Base-by-base conservation (phyloP, 2,888 invertebrate species). In the Callinectes sapidus region DNA sequence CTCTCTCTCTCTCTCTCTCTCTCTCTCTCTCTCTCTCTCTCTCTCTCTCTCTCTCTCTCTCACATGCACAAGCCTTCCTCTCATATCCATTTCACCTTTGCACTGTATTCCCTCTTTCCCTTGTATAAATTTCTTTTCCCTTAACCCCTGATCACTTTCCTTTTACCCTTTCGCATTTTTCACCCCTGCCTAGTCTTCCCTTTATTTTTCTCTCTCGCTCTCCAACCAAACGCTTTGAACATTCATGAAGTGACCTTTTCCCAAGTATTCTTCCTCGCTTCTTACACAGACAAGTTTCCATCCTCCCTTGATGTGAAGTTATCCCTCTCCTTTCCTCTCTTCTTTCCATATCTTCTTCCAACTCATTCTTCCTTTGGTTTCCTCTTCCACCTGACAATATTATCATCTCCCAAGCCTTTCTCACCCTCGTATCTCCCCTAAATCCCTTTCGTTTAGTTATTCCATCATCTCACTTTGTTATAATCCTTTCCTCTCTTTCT, bases 1-100 rank as follows among this genome's bases (percentile, higher is more conserved):
- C 32, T 89, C 89, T 89, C 61, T 61, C 61, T 61, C 61, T 89
- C 89, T 61, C 32, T 89, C 89, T 32, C 28, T 89, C 89, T 89
- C 89, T 61, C 61, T 61, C 55, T 89, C 32, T 61, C 61, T 32
- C 88, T 61, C 55, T 61, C n/a, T 89, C 89, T 89, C 89, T 61
- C 61, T 66, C 66, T 89, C 89, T 66, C 39, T 89, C 66, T 89
- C 89, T 35, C 66, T 18, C 18, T 89, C 39, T 32, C 55, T 89
- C 61, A 2, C 61, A 87, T 87, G 35, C 18, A n/a, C 32, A 35
- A 13, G 0, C n/a, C 87, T 87, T 18, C 3, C 48, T 42, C 87
- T 48, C 87, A 23, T 48, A 16, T 28, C 32, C 48, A 10, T 32
- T 48, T 18, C 48, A n/a, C 48, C n/a, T 55, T 55, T 55, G 32